Evolutionary conservation across 1,140 invertebrate species (phyloP), one percentile per base, ranked within the genome.

Genomic region (Cyclina sinensis): DNA sequence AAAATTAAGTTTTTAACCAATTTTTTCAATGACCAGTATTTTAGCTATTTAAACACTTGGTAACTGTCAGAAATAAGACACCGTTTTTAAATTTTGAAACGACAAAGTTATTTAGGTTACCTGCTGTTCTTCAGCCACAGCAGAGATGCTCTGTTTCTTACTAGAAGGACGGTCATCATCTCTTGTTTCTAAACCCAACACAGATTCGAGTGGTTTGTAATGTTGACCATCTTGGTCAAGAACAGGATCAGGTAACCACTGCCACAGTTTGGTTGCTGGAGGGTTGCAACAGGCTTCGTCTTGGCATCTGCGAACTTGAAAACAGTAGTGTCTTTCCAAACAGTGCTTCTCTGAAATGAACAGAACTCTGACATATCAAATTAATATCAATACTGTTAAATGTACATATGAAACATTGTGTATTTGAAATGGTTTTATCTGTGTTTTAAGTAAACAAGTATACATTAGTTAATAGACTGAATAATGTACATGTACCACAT

Each of bases 241-340:
- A 1, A 80, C 65, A 30, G 82, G 88, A 68, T 89, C 76, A 74
- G 88, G 88, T 27, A 85, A 27, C 80, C 51, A 68, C 18, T 57
- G 27, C 32, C 32, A 2, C 32, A 18, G 7, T 18, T 32, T 16
- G 27, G 14, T 12, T 12, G 24, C 32, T 32, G 0, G 18, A 21
- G 43, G 68, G 0, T 9, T 30, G 68, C 89, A 86, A 37, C 83
- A 86, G 1, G 51, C 30, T n/a, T 27, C 32, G 51, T 82, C 51
- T 2, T 32, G 21, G 68, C 83, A 90, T 32, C 80, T 82, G 51
- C 62, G 48, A 9, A 90, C 30, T 39, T 83, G 68, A 46, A 90
- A 80, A 21, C 30, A 3, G 37, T 81, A 86, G 0, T 86, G 78
- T 30, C 83, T 39, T 18, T 30, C 18, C 35, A 18, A 57, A 51